phyloP scores from a whole-genome alignment of 2,888 invertebrate species.

The Drosophila mimetica region DNA sequence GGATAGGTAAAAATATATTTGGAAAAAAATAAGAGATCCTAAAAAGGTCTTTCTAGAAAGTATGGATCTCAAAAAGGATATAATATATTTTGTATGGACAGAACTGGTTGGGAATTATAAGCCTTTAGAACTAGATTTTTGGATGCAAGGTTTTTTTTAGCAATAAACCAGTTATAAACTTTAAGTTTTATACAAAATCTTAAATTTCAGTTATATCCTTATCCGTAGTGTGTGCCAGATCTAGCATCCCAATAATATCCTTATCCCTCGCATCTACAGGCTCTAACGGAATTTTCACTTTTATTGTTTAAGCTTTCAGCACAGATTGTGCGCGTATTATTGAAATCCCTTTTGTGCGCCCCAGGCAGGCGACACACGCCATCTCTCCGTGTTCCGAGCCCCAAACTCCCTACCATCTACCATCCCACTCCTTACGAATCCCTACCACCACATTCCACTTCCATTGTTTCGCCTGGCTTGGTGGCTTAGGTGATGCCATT shows the following conservation, averaged over 20 bases:
- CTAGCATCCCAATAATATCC: slow-evolving; percentile 62
- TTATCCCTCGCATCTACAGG: slow-evolving; percentile 52
- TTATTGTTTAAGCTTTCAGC: slow-evolving; percentile 80
- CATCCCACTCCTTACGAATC: not conserved
- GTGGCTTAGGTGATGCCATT: slow-evolving; percentile 51
- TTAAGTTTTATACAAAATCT: too few relatives aligned
- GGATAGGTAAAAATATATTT: not conserved
- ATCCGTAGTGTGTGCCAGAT: not conserved
- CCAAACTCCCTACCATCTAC: not conserved
- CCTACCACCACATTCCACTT: slow-evolving; percentile 16
- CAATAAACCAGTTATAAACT: too few relatives aligned
- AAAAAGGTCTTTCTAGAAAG: not conserved
- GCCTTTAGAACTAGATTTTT: too few relatives aligned
- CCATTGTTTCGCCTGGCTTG: slow-evolving; percentile 48
- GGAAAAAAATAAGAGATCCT: not conserved
- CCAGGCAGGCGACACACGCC: slow-evolving; percentile 42
- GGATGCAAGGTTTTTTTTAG: too few relatives aligned
- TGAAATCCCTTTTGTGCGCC: slow-evolving; percentile 74
- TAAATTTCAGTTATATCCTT: not conserved
- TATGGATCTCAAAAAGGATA: not conserved
- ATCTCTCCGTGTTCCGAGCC: slow-evolving; percentile 1
- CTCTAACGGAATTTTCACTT: slow-evolving; percentile 72
- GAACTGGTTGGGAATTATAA: not conserved
- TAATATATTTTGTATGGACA: too few relatives aligned
- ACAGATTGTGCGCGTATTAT: slow-evolving; percentile 76